These are phyloP conservation scores for Caenorhabditis wallacei DNA, from an alignment of 2,888 invertebrate genomes.

Conservation along the genomic window DNA sequence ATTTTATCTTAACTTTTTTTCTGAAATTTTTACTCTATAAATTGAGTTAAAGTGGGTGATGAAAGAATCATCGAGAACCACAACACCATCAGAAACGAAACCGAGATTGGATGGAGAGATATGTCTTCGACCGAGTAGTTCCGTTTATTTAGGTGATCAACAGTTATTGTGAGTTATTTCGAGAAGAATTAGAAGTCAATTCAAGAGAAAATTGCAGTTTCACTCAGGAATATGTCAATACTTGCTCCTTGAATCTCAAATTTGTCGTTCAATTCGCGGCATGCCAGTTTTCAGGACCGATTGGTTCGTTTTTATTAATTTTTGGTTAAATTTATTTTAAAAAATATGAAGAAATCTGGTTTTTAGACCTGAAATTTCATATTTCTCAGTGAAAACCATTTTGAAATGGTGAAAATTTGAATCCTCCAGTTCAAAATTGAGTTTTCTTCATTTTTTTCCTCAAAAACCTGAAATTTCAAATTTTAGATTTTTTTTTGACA, in stretches of 20 bases:
- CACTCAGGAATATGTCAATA: constrained; percentile 57
- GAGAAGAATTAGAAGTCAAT: not conserved
- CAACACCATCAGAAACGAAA: constrained; percentile 7
- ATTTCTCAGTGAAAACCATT: too few species aligned
- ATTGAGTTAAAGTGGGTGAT: not conserved
- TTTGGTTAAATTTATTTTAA: too few species aligned
- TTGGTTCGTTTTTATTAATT: too few species aligned
- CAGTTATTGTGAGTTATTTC: constrained; percentile 39
- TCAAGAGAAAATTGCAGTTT: constrained; percentile 50
- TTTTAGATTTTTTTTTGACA: too few species aligned
- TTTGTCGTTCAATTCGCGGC: constrained; percentile 71
- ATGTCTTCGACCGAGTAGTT: constrained; percentile 45
- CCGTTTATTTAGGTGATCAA: constrained; percentile 42
- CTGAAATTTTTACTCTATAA: not conserved
- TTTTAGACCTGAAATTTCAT: too few species aligned
- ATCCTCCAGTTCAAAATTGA: too few species aligned
- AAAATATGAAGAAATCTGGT: too few species aligned
- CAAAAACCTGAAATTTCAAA: too few species aligned
- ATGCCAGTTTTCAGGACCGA: constrained; percentile 74
- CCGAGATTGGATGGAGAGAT: constrained; percentile 38
- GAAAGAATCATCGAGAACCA: not conserved
- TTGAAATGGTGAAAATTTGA: too few species aligned
- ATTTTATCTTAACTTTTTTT: not conserved
- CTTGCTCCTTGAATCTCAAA: constrained; percentile 61
- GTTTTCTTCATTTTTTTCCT: too few species aligned